Evolutionary conservation across 2,113 vertebrate species (phyloP), one percentile per base, ranked within the genome.

Genomic region (Nannospalax galili): DNA sequence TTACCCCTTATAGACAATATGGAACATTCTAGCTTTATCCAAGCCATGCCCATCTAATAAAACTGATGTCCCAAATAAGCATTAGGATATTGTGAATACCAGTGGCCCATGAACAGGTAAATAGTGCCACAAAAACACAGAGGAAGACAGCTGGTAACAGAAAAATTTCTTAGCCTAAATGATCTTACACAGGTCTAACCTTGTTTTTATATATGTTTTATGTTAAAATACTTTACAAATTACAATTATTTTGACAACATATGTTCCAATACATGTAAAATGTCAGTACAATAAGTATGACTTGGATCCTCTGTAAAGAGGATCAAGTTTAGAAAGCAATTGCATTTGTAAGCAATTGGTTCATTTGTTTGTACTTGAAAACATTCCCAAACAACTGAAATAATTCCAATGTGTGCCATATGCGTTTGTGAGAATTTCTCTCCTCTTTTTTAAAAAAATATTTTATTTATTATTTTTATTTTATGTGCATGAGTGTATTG

Each of bases 351-450:
- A 7, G 48, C 11, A 52, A 52, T 52, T 45, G 14, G 32, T 35
- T 40, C 26, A 22, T 52, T 69, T 90, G n/a, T 45, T 88, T 65
- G 45, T 42, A 80, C 52, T 58, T 95, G 72, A 70, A 85, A 94
- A 93, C 24, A 84, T 1, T 26, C 62, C 35, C 40, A 20, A 84
- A 60, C 12, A 60, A 77, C 22, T 62, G 35, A 67, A 86, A 70
- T 58, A 89, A 69, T 30, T 64, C 40, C 1, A 74, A 87, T 81
- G 52, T 60, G 11, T 24, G 67, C 10, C 30, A 52, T 19, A 81
- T 37, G 75, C 24, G 40, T 87, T 69, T 75, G 40, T 42, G 48
- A 79, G 40, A 2, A 48, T 5, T 26, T 19, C 28, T 9, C 28
- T 74, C 58, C 24, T 77, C 73, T 8, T n/a, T n/a, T n/a, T n/a